Percentiles rank a stretch among this genome's conserved stretches.
Evolutionary conservation across 2,888 invertebrate genomes (phyloP).

Genomic region (Erynnis tages): DNA sequence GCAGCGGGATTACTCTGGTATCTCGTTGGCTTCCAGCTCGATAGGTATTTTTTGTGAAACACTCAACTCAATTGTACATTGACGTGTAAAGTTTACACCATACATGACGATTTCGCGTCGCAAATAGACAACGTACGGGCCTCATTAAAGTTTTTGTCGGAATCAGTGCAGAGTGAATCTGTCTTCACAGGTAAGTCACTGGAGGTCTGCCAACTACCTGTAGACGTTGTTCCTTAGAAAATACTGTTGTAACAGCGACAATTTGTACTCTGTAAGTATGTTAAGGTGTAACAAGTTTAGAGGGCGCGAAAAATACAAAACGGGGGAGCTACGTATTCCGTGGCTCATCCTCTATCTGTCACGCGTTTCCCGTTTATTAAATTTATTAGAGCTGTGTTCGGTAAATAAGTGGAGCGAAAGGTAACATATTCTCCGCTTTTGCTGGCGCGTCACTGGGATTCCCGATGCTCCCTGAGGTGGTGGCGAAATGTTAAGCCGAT

Average conservation of each 20-base stretch:
- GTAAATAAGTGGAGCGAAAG: conserved; percentile 66
- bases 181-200: conserved; percentile 61
- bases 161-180: conserved; percentile 50
- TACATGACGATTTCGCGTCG: conserved; percentile 33
- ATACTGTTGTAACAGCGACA: conserved; percentile 46
- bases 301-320: conserved; percentile 30
- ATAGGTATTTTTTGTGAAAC: conserved; percentile 42
- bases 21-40: conserved; percentile 52
- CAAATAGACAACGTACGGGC: conserved; percentile 35
- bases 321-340: conserved; percentile 42
- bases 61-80: conserved; percentile 30
- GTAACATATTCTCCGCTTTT: conserved; percentile 48
- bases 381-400: conserved; percentile 69
- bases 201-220: conserved; percentile 77
- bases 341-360: conserved; percentile 50
- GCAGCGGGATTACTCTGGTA: conserved; percentile 65
- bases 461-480: conserved; percentile 50
- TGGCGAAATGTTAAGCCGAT: conserved; percentile 59
- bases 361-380: conserved; percentile 66
- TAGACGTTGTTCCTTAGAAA: conserved; percentile 57
- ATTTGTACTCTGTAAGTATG: conserved; percentile 34
- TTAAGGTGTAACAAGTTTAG: conserved; percentile 20
- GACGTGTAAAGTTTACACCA: conserved; percentile 30
- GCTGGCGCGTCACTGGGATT: conserved; percentile 60
- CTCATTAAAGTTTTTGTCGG: conserved; percentile 54